Evolutionary conservation across 2,888 invertebrate species (phyloP).

Genomic region (Pandemis heparana): DNA sequence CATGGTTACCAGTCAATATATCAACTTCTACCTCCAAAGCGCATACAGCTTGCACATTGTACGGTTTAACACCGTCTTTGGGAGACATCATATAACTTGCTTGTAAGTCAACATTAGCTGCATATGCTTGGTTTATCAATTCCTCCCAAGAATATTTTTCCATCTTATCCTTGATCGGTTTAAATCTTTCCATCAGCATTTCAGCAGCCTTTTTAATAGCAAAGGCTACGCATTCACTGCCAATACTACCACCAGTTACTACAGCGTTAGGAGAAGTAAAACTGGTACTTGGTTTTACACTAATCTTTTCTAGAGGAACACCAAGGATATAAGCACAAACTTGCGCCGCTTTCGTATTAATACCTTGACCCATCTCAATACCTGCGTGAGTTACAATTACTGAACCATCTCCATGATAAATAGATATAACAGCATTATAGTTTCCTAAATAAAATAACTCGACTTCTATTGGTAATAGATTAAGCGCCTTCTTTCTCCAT

Average conservation of each 20-base stretch:
- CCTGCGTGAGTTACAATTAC: conserved; percentile 88
- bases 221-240: conserved; percentile 82
- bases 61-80: conserved; percentile 70
- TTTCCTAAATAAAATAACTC: conserved; percentile 83
- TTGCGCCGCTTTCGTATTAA: conserved; percentile 91
- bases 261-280: conserved; percentile 83
- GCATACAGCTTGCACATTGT: conserved; percentile 86
- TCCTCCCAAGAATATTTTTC: conserved; percentile 83
- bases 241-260: conserved; percentile 86
- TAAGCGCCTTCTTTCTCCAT: conserved; percentile 88
- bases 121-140: conserved; percentile 81
- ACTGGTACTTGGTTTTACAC: conserved; percentile 85
- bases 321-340: conserved; percentile 89
- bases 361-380: conserved; percentile 90
- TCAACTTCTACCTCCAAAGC: conserved; percentile 90
- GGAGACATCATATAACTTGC: conserved; percentile 80
- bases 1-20: conserved; percentile 91
- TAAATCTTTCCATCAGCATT: conserved; percentile 56
- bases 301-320: conserved; percentile 86
- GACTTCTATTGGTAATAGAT: conserved; percentile 75
- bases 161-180: conserved; percentile 77
- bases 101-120: conserved; percentile 81
- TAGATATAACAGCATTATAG: conserved; percentile 79
- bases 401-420: conserved; percentile 88
- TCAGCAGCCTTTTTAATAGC: conserved; percentile 56